These are phyloP conservation scores for Rhinolophus ferrumequinum DNA, from an alignment of 2,113 vertebrate genomes.

Conservation along the genomic window DNA sequence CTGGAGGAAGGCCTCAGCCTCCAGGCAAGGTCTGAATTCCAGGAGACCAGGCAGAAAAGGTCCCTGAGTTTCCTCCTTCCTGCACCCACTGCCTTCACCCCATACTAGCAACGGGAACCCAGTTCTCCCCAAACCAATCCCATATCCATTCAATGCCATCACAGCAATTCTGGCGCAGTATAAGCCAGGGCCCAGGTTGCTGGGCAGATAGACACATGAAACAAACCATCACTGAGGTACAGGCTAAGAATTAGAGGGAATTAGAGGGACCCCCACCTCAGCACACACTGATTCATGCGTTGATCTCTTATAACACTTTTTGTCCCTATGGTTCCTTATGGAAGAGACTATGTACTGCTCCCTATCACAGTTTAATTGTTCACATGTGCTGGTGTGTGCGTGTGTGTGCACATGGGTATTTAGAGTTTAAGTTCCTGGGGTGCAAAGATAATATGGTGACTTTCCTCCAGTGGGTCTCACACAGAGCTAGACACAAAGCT, in stretches of 20 bases:
- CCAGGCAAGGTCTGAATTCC: neutral
- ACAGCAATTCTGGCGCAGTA: neutral
- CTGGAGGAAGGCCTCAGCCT: neutral
- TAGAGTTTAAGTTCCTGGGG: neutral
- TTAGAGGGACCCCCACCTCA: neutral
- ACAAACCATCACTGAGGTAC: neutral
- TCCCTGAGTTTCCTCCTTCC: neutral
- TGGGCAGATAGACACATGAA: neutral
- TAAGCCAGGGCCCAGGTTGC: neutral
- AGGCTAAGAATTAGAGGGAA: neutral
- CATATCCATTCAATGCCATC: neutral
- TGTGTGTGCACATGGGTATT: neutral
- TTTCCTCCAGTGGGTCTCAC: neutral
- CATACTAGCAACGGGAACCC: neutral
- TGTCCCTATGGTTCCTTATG: neutral
- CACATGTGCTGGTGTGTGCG: neutral
- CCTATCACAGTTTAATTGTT: neutral
- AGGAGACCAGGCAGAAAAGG: neutral
- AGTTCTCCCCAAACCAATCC: neutral
- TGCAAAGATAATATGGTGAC: neutral
- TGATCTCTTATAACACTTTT: neutral
- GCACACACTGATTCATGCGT: neutral
- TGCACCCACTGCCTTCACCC: neutral
- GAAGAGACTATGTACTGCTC: neutral
- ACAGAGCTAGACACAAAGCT: neutral